Base-by-base conservation (phyloP, 2,888 invertebrate species). In the Odiellus spinosus region DNA sequence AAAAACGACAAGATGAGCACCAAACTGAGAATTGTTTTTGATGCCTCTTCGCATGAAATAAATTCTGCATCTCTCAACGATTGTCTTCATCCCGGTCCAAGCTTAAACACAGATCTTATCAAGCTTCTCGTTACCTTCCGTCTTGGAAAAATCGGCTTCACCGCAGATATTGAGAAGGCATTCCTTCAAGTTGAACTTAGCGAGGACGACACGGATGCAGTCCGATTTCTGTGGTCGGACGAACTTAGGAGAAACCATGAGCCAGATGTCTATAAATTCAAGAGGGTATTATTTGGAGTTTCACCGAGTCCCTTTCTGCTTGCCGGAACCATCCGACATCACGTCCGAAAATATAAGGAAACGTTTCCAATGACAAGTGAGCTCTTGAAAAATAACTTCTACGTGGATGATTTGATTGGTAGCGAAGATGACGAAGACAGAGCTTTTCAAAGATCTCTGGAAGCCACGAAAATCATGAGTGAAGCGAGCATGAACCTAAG, bases 121-220 rank as follows among this genome's bases (percentile, higher is more conserved):
- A 32, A 14, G 11, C 38, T 38, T 17, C 40, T 49, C 17, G 21
- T 42, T 5, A 21, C 6, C 3, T 44, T 50, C 11, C 17, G 44
- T 21, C 61, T 40, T 11, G 32, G 49, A 34, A 42, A 35, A 39
- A 6, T 47, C 2, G 49, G 47, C 5, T 34, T 51, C 39, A 45
- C 18, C 12, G 44, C 40, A 18, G 48, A 51, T 38, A 46, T 47
- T 18, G 40, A 50, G n/a, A 21, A 52, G 11, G 44, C 48, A 5
- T 51, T 48, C 40, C 35, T 43, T 19, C 42, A 48, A 35, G 17
- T 48, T 33, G 45, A 15, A 5, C 32, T 48, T 1, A 35, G 33
- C 8, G 20, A 42, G 12, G 42, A 48, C 35, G 48, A 45, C 11
- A 3, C 39, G 14, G 41, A 44, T 14, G 45, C 45, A 3, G 17